These are phyloP conservation scores for Sciurus carolinensis DNA, from an alignment of 2,797 vertebrate genomes.

Conservation along the genomic window DNA sequence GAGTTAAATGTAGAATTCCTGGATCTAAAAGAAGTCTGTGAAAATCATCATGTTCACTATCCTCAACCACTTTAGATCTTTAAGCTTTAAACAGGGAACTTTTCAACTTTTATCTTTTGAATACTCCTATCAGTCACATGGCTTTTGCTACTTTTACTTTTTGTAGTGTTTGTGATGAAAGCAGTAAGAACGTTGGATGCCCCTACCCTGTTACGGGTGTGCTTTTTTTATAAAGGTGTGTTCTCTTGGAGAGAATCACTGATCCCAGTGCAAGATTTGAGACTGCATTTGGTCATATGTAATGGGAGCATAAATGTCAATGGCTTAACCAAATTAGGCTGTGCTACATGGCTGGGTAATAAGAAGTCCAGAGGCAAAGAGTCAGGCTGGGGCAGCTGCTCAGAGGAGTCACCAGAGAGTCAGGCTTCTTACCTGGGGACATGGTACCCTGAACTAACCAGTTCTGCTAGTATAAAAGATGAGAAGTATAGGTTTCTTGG, in stretches of 20 bases:
- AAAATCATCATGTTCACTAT: background rate
- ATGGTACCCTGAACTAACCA: background rate
- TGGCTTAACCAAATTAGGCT: background rate
- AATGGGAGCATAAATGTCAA: background rate
- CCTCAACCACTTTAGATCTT: conserved; percentile 4
- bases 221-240: background rate
- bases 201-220: background rate
- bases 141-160: conserved; percentile 6
- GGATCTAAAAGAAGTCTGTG: background rate
- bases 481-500: background rate
- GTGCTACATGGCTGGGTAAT: background rate
- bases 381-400: background rate
- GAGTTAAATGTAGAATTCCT: conserved; percentile 19
- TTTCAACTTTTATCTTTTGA: background rate
- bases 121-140: background rate
- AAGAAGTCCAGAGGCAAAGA: background rate
- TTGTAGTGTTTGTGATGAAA: background rate
- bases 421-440: background rate
- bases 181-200: background rate
- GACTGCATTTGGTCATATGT: background rate
- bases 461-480: background rate
- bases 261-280: background rate
- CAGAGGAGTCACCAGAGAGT: background rate
- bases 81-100: background rate
- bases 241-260: background rate